These are phyloP conservation scores for Helarctos malayanus DNA, from an alignment of 2,797 vertebrate species.

Conservation along the genomic window DNA sequence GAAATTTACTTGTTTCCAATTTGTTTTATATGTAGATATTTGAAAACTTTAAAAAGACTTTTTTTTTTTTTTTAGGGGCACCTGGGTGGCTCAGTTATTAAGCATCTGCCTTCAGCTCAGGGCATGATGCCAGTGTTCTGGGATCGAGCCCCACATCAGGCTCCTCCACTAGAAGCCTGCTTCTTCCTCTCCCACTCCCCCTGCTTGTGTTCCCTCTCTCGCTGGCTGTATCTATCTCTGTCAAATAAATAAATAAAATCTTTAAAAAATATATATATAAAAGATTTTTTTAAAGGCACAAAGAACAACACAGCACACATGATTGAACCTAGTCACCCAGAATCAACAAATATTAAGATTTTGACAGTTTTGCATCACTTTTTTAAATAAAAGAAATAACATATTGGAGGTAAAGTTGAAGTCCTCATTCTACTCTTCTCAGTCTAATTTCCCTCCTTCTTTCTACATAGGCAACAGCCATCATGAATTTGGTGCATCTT, in stretches of 20 bases:
- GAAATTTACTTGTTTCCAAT: slow-evolving; percentile 32
- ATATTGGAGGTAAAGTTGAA: not conserved
- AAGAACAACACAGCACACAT: not conserved
- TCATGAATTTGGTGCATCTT: not conserved
- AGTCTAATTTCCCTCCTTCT: not conserved
- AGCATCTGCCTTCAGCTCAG: no score
- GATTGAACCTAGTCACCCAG: not conserved
- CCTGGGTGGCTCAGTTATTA: no score
- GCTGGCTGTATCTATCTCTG: no score
- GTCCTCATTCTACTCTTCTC: not conserved
- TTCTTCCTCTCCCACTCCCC: no score
- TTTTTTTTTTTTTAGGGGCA: fast-evolving
- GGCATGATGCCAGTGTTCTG: no score
- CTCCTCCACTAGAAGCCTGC: no score
- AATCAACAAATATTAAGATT: slow-evolving; percentile 28
- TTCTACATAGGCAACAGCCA: not conserved
- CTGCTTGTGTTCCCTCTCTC: no score
- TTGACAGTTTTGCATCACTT: not conserved
- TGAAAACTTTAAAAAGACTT: not conserved
- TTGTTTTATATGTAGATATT: not conserved
- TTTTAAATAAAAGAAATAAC: slow-evolving; percentile 41
- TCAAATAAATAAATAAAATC: no score
- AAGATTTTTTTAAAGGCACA: not conserved
- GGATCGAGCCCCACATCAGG: no score
- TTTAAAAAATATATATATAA: no score